A percentile compares a stretch with the other conserved stretches of the same genome.
phyloP scores from a whole-genome alignment of 2,797 vertebrate genomes.

The Falco rusticolus region DNA sequence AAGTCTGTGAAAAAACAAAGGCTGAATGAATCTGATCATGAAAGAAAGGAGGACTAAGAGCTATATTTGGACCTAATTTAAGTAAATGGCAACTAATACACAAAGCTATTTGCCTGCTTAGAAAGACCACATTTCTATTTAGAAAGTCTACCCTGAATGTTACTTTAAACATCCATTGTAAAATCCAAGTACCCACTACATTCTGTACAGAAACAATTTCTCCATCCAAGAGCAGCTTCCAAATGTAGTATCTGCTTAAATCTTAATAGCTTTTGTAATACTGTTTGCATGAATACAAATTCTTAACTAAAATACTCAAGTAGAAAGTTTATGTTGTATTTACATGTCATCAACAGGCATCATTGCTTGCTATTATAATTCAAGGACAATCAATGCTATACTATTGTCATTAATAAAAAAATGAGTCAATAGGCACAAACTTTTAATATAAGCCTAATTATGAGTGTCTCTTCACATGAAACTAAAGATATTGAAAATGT shows the following conservation, averaged over 20 bases:
- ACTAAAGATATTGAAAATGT: constrained; percentile 84
- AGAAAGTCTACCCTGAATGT: not conserved
- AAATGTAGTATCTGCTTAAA: not conserved
- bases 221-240: not conserved
- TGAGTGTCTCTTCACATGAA: constrained; percentile 79
- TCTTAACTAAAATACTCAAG: constrained; percentile 41
- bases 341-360: constrained; percentile 41
- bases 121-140: not conserved
- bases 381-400: constrained; percentile 85
- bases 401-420: constrained; percentile 85
- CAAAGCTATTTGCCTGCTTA: not conserved
- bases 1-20: not conserved
- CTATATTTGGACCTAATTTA: not conserved
- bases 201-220: not conserved
- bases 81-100: not conserved
- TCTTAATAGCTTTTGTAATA: not conserved
- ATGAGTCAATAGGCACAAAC: constrained; percentile 79
- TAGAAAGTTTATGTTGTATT: constrained; percentile 35
- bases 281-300: not conserved
- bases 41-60: not conserved
- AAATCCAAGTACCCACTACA: not conserved
- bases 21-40: not conserved
- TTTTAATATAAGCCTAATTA: constrained; percentile 84
- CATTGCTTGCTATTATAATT: constrained; percentile 64
- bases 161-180: not conserved